These are phyloP conservation scores for Anaspis maculata DNA, from an alignment of 2,888 invertebrate genomes.

Conservation along the genomic window DNA sequence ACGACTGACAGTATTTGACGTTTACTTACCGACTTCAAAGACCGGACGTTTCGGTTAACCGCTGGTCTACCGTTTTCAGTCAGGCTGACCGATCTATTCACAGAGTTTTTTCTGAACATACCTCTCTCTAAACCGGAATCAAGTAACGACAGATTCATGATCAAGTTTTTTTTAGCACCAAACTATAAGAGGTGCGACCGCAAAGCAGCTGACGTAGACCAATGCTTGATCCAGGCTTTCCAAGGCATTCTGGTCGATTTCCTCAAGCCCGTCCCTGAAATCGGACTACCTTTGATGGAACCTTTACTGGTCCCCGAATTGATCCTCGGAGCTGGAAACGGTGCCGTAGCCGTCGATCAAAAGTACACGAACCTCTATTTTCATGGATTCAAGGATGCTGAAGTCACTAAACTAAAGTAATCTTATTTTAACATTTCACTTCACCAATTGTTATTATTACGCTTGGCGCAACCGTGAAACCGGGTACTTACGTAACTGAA, in stretches of 20 bases:
- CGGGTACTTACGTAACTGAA: too few species aligned
- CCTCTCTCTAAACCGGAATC: neutral
- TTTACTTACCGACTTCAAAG: too few species aligned
- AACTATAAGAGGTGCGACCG: constrained; percentile 2
- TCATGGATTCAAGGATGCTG: too few species aligned
- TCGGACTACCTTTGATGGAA: constrained; percentile 1
- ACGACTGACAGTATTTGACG: too few species aligned
- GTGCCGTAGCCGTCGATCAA: constrained; percentile 4
- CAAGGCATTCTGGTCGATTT: neutral
- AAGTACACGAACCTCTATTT: too few species aligned
- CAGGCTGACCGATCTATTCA: too few species aligned
- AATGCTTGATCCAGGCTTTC: constrained; percentile 1
- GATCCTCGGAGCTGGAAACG: constrained; percentile 1
- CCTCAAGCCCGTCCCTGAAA: neutral
- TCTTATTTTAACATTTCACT: too few species aligned
- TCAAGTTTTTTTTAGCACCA: neutral
- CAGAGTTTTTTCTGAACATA: neutral
- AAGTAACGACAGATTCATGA: neutral
- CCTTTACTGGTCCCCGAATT: constrained; percentile 2
- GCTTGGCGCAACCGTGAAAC: too few species aligned
- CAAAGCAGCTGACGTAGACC: neutral
- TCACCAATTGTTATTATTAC: too few species aligned
- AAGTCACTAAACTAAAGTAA: too few species aligned
- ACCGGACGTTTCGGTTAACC: too few species aligned
- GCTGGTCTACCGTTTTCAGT: too few species aligned